A percentile compares a stretch with the other conserved stretches of the same genome.
These are phyloP conservation scores for Myotis vivesi DNA, from an alignment of 2,797 vertebrate species.

Conservation along the genomic window DNA sequence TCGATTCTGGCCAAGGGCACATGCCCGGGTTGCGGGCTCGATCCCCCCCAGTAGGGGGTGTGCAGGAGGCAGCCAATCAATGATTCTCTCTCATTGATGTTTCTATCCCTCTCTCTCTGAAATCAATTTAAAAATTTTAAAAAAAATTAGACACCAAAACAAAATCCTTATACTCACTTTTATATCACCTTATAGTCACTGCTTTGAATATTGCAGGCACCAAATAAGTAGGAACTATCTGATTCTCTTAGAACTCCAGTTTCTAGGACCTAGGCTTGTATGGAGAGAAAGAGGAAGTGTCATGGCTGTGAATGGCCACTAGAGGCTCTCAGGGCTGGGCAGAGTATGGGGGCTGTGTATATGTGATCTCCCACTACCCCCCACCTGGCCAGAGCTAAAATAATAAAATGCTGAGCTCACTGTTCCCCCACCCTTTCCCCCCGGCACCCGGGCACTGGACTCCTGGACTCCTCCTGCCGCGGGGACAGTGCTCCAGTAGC, in stretches of 20 bases:
- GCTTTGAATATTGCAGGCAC: not conserved
- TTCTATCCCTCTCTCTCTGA: no score
- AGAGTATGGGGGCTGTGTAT: constrained; percentile 77
- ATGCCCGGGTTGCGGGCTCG: no score
- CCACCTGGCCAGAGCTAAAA: constrained; percentile 79
- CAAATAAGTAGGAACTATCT: not conserved
- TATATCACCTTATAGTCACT: not conserved
- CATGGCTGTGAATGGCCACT: constrained; percentile 63
- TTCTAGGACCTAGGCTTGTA: not conserved
- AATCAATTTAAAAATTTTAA: no score
- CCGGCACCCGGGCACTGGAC: constrained; percentile 1
- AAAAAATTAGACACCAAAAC: not conserved
- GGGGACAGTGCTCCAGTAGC: constrained; percentile 45
- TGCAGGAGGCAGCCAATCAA: no score
- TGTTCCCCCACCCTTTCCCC: constrained; percentile 71
- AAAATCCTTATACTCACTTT: not conserved
- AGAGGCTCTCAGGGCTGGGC: constrained; percentile 71
- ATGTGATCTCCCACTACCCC: constrained; percentile 80
- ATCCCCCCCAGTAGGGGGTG: no score
- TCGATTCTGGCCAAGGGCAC: no score
- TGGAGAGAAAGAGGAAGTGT: not conserved
- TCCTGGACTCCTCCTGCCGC: constrained; percentile 66
- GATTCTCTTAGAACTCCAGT: not conserved
- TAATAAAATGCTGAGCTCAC: constrained; percentile 87
- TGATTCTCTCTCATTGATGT: no score